Evolutionary conservation across 1,140 invertebrate species (phyloP).

Genomic region (Melanaphis sacchari): DNA sequence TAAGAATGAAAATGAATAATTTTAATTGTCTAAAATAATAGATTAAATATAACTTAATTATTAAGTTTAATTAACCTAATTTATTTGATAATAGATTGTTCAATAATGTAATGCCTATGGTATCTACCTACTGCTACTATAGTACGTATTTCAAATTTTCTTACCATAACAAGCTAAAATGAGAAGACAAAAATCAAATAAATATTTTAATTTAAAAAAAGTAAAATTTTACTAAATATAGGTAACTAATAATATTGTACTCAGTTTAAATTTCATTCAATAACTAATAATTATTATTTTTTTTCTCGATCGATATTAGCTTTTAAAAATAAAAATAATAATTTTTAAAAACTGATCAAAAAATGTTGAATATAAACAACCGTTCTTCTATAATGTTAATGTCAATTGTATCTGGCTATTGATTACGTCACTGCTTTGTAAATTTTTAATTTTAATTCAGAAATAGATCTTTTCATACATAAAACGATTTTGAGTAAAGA

Average conservation of each 20-base stretch:
- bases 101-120: not conserved
- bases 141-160: not conserved
- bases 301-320: not conserved
- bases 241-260: too few species aligned
- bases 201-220: too few species aligned
- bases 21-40: not conserved
- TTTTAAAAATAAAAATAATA: not conserved
- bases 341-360: not conserved
- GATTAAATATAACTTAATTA: not conserved
- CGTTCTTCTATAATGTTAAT: not conserved
- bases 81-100: not conserved
- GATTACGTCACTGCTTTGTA: not conserved
- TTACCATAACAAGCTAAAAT: not conserved
- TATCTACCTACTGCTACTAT: not conserved
- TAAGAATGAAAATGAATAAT: not conserved
- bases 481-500: too few species aligned
- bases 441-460: not conserved
- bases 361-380: not conserved
- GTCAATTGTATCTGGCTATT: too few species aligned
- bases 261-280: too few species aligned
- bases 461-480: too few species aligned
- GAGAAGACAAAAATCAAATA: not conserved
- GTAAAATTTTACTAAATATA: too few species aligned
- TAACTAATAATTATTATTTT: too few species aligned
- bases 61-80: not conserved